phyloP scores from a whole-genome alignment of 2,113 vertebrate genomes.

The Dipodomys ordii region DNA sequence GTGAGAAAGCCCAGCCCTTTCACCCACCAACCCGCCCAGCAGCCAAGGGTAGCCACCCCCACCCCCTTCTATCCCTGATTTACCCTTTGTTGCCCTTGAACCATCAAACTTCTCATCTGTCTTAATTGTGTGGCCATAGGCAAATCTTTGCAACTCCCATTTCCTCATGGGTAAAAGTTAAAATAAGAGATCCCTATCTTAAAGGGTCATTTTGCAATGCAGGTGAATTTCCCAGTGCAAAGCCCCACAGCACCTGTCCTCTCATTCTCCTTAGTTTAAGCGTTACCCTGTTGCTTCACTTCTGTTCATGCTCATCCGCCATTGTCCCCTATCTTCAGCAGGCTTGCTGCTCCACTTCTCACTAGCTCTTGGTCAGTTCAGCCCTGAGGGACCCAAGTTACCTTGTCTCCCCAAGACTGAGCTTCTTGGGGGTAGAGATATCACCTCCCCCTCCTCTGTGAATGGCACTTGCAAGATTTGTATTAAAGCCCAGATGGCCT shows the following conservation, averaged over 20 bases:
- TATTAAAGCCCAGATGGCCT: neutral
- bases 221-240: neutral
- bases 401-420: neutral
- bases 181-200: neutral
- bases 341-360: neutral
- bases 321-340: neutral
- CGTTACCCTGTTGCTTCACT: neutral
- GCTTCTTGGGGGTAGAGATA: neutral
- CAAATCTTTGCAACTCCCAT: neutral
- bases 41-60: neutral
- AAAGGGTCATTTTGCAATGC: neutral
- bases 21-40: neutral
- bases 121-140: neutral
- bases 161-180: neutral
- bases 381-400: neutral
- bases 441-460: accelerated
- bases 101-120: neutral
- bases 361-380: neutral
- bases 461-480: neutral
- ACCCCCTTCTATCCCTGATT: neutral
- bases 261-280: neutral
- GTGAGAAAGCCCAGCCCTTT: neutral
- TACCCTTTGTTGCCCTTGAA: neutral
- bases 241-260: accelerated
- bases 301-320: neutral